Conservation (phyloP, 2,113 vertebrate genomes). For the Pseudopodoces humilis region DNA sequence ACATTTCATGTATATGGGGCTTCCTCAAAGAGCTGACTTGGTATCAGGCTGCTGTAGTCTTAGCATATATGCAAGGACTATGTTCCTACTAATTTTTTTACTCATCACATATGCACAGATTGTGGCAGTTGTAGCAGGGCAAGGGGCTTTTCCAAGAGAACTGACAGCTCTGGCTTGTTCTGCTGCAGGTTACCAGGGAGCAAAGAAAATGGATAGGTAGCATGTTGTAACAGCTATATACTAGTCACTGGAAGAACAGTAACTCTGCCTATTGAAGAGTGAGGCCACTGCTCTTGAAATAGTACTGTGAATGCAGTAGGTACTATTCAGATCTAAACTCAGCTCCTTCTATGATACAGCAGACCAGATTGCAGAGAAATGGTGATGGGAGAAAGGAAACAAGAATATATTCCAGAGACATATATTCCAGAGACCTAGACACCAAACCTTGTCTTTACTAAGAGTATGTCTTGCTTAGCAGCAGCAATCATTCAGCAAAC, state of each 20-base stretch:
- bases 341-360: not conserved
- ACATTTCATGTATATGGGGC: not conserved
- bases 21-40: not conserved
- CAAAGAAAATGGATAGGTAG: not conserved
- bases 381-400: not conserved
- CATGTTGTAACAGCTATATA: not conserved
- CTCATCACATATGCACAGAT: no score
- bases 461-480: not conserved
- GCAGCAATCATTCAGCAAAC: not conserved
- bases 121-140: not conserved
- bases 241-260: not conserved
- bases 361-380: not conserved
- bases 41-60: not conserved
- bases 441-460: not conserved
- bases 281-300: not conserved
- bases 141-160: not conserved
- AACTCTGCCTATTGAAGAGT: not conserved
- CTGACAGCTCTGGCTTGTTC: not conserved
- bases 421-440: not conserved
- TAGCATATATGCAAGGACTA: accelerated
- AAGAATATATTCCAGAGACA: not conserved
- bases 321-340: not conserved
- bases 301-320: not conserved
- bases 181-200: not conserved
- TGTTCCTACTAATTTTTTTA: not conserved